Evolutionary conservation across 1,140 invertebrate species (phyloP).

Genomic region (Bradynema listronoti): DNA sequence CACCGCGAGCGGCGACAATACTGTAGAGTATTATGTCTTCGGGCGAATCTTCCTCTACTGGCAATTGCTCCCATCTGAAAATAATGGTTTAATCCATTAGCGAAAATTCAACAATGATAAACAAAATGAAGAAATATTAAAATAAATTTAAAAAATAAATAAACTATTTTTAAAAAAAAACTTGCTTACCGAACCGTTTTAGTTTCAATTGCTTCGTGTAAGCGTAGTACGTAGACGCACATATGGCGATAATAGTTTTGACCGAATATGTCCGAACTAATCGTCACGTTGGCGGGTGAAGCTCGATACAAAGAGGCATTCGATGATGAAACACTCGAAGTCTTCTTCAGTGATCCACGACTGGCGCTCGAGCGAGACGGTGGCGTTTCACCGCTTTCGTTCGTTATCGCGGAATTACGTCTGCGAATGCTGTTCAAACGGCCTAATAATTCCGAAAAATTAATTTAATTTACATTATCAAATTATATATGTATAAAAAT

Average conservation of each 20-base stretch:
- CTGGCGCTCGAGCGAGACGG: too few species aligned
- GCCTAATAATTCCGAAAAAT: too few species aligned
- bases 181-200: slow-evolving; percentile 10
- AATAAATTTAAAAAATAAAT: too few species aligned
- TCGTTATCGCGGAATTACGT: too few species aligned
- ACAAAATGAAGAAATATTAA: too few species aligned
- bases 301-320: slow-evolving; percentile 3
- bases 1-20: slow-evolving; percentile 76
- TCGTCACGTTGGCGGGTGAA: not conserved
- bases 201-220: slow-evolving; percentile 13
- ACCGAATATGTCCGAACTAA: not conserved
- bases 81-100: not conserved
- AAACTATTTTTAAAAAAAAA: not conserved
- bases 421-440: too few species aligned
- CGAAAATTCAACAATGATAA: too few species aligned
- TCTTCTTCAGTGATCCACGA: too few species aligned
- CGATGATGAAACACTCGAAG: too few species aligned
- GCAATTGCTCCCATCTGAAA: slow-evolving; percentile 68
- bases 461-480: too few species aligned
- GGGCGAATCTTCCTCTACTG: slow-evolving; percentile 61
- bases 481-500: too few species aligned
- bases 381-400: too few species aligned
- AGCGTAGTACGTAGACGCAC: slow-evolving; percentile 28
- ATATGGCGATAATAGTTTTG: slow-evolving; percentile 18
- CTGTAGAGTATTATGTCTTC: slow-evolving; percentile 83